phyloP scores from a whole-genome alignment of 2,888 invertebrate species.

The Caradrina kadenii region DNA sequence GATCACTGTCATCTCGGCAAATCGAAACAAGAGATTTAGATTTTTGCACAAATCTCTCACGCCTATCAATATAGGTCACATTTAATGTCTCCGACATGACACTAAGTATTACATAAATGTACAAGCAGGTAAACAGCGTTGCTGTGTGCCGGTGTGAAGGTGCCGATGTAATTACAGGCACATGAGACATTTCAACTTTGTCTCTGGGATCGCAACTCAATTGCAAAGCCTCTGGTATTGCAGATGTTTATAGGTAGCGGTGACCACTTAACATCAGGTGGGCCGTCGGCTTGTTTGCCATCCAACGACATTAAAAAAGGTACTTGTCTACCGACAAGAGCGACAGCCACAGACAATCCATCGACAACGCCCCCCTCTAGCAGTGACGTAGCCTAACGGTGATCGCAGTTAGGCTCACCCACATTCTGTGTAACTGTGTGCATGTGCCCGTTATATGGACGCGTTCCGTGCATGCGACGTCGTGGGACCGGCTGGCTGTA shows the following conservation, averaged over 20 bases:
- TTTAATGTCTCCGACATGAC: conserved; percentile 4
- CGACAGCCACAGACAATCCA: conserved; percentile 40
- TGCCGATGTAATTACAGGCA: too few species aligned
- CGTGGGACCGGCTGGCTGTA: conserved; percentile 77
- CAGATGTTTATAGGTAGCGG: too few species aligned
- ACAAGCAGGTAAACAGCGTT: background rate
- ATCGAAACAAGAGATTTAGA: background rate
- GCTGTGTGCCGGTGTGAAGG: too few species aligned
- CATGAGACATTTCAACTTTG: too few species aligned
- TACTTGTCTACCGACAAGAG: conserved; percentile 3
- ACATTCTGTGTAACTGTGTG: conserved; percentile 88
- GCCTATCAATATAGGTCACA: conserved; percentile 13
- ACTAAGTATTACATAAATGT: conserved; percentile 8
- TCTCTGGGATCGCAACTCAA: too few species aligned
- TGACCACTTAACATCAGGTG: too few species aligned
- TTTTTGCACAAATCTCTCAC: background rate
- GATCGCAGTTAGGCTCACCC: conserved; percentile 86
- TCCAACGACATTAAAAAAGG: too few species aligned
- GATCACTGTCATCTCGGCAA: background rate
- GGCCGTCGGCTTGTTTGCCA: too few species aligned
- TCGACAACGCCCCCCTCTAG: conserved; percentile 72
- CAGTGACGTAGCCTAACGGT: conserved; percentile 86
- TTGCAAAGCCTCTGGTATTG: too few species aligned
- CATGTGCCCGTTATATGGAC: conserved; percentile 86
- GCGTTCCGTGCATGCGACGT: conserved; percentile 78